Conservation (phyloP, 92 coral and sea anemone species). For the Heliopora coerulea region DNA sequence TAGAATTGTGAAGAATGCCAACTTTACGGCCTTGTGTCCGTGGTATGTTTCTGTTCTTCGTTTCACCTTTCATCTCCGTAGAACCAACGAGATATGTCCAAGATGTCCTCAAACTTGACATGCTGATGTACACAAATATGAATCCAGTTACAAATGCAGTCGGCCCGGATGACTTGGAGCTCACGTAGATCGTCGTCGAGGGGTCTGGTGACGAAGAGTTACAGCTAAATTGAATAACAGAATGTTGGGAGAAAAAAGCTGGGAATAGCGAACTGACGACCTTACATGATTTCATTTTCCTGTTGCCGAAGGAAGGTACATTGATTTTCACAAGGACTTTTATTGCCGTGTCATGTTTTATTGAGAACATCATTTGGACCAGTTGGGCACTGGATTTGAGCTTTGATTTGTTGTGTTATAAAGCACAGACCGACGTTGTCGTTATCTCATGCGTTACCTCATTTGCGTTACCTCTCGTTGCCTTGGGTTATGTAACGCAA, state of each 20-base stretch:
- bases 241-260: conserved; percentile 4
- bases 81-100: conserved; percentile 19
- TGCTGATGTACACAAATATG: background rate
- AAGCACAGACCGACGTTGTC: too few relatives aligned
- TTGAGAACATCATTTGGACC: too few relatives aligned
- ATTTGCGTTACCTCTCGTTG: too few relatives aligned
- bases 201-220: conserved; percentile 4
- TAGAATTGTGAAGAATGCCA: too few relatives aligned
- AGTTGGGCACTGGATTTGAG: too few relatives aligned
- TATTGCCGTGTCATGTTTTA: too few relatives aligned
- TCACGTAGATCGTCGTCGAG: background rate
- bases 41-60: too few relatives aligned
- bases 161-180: background rate
- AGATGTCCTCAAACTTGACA: background rate
- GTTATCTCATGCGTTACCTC: too few relatives aligned
- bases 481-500: too few relatives aligned
- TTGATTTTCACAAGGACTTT: too few relatives aligned
- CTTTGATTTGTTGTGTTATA: too few relatives aligned
- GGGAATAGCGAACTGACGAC: conserved; percentile 17
- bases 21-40: too few relatives aligned
- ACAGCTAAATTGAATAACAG: conserved; percentile 9
- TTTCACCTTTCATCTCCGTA: background rate
- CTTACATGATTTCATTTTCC: background rate
- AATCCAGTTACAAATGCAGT: conserved; percentile 1
- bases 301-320: background rate